Conservation (phyloP, 2,888 invertebrate genomes). For the Acanthoscelides obtectus region DNA sequence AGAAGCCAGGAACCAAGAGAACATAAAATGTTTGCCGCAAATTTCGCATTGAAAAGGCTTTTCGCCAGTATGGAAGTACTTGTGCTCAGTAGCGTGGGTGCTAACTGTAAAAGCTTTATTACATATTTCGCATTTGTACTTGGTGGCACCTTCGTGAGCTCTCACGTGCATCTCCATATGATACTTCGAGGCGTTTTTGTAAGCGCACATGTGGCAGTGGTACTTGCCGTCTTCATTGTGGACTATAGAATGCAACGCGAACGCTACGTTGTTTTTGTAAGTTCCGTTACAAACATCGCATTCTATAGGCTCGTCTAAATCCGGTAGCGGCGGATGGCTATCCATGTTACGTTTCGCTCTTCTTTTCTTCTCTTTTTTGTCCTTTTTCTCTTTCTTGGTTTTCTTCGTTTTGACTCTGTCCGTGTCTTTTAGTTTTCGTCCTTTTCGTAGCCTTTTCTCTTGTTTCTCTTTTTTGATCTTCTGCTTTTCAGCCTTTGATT, state of each 20-base stretch:
- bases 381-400: constrained; percentile 8
- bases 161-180: constrained; percentile 45
- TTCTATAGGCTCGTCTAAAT: constrained; percentile 44
- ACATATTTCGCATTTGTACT: constrained; percentile 41
- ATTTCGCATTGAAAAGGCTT: constrained; percentile 53
- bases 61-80: constrained; percentile 40
- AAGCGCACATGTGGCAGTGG: constrained; percentile 40
- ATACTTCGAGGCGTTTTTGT: constrained; percentile 37
- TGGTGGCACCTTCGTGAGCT: constrained; percentile 47
- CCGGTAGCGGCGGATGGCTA: constrained; percentile 28
- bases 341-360: constrained; percentile 15
- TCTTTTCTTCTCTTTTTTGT: constrained; percentile 10
- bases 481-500: constrained; percentile 9
- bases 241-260: constrained; percentile 36
- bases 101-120: constrained; percentile 38
- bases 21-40: constrained; percentile 51
- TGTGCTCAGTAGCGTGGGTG: constrained; percentile 38
- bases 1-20: constrained; percentile 49
- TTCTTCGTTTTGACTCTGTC: constrained; percentile 5
- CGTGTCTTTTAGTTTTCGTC: not conserved
- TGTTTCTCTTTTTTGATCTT: constrained; percentile 14
- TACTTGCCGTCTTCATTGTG: constrained; percentile 36
- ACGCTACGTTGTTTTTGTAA: constrained; percentile 45
- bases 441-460: constrained; percentile 10
- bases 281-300: constrained; percentile 54